Evolutionary conservation across 2,113 vertebrate genomes (phyloP).

Genomic region (Danionella cerebrum): DNA sequence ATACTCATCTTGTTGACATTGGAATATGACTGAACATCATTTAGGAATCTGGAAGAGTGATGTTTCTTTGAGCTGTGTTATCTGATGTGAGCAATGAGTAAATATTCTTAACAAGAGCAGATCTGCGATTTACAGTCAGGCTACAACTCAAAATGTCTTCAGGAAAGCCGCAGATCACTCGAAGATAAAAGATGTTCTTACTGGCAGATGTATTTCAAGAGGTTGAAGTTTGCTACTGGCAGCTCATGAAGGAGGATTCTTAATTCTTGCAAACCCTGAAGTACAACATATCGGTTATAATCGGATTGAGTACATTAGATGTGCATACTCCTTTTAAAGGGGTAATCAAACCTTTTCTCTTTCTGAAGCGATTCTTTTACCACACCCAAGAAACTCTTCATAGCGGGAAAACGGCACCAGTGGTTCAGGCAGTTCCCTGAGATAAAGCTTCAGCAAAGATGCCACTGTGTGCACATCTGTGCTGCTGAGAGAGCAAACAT

Average conservation of each 20-base stretch:
- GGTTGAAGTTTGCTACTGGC: conserved; percentile 67
- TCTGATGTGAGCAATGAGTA: neutral
- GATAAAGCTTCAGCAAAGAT: conserved; percentile 69
- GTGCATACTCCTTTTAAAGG: no score
- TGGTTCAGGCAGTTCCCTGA: conserved; percentile 69
- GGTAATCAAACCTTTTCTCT: conserved; percentile 47
- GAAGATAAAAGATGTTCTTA: conserved; percentile 34
- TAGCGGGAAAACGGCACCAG: conserved; percentile 63
- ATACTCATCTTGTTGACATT: conserved; percentile 67
- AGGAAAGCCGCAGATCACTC: neutral
- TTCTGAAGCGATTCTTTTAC: conserved; percentile 47
- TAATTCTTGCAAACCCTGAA: conserved; percentile 57
- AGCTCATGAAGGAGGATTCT: conserved; percentile 61
- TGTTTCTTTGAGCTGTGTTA: neutral
- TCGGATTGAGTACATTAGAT: no score
- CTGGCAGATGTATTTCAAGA: conserved; percentile 69
- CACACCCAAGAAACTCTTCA: conserved; percentile 64
- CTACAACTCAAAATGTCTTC: neutral
- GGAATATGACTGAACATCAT: conserved; percentile 66
- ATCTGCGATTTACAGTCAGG: neutral
- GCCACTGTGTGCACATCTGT: conserved; percentile 73
- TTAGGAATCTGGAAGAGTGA: conserved; percentile 58
- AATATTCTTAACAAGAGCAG: neutral
- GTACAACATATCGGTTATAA: neutral
- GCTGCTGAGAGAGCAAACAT: conserved; percentile 47